Evolutionary conservation across 1,140 invertebrate genomes (phyloP).

Genomic region (Drosophila aff.): DNA sequence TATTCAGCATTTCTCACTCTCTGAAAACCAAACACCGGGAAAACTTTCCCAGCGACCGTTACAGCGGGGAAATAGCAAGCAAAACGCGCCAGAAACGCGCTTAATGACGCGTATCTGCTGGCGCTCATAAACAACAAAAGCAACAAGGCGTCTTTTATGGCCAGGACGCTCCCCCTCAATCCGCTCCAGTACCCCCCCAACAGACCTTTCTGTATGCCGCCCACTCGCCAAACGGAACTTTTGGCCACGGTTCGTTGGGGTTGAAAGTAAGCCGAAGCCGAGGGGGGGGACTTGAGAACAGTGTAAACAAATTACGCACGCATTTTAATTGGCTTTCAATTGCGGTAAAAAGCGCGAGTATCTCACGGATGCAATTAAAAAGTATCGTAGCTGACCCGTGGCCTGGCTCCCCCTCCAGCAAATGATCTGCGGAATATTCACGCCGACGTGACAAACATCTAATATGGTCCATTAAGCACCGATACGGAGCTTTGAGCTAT

Average conservation of each 20-base stretch:
- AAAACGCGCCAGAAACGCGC: slow-evolving; percentile 63
- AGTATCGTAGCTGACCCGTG: slow-evolving; percentile 34
- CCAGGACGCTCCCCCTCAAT: slow-evolving; percentile 18
- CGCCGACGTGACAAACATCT: slow-evolving; percentile 56
- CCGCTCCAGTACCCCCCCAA: not conserved
- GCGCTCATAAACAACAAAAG: slow-evolving; percentile 76
- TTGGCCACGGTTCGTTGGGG: slow-evolving; percentile 63
- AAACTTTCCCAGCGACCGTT: slow-evolving; percentile 23
- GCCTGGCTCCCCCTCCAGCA: not conserved
- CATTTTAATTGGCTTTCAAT: slow-evolving; percentile 70
- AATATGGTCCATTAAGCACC: slow-evolving; percentile 61
- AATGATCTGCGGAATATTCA: slow-evolving; percentile 41
- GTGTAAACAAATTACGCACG: slow-evolving; percentile 75
- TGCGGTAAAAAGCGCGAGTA: slow-evolving; percentile 39
- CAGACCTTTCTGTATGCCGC: slow-evolving; percentile 1
- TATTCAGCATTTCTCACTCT: slow-evolving; percentile 3
- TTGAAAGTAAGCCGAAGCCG: slow-evolving; percentile 67
- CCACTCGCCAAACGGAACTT: slow-evolving; percentile 46
- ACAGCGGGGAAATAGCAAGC: slow-evolving; percentile 24
- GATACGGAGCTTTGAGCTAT: not conserved
- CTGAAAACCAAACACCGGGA: not conserved
- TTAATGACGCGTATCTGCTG: slow-evolving; percentile 74
- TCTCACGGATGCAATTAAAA: slow-evolving; percentile 43
- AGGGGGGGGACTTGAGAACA: slow-evolving; percentile 18
- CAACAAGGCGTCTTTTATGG: slow-evolving; percentile 79